These are phyloP conservation scores for Serilophus lunatus DNA, from an alignment of 2,113 vertebrate species.

Conservation along the genomic window DNA sequence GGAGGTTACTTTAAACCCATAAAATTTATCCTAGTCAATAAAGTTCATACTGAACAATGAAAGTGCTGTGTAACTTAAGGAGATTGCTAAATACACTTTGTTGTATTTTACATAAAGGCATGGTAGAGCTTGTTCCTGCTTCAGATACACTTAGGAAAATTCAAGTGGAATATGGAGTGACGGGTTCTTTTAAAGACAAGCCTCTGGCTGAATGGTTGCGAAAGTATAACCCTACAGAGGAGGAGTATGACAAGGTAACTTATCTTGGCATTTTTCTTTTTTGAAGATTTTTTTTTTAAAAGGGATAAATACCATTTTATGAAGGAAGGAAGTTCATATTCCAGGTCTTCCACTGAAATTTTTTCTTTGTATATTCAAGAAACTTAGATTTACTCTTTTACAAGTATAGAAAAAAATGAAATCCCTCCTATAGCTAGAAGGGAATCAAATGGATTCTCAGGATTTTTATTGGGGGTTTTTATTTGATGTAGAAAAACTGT, in stretches of 20 bases:
- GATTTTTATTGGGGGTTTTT: neutral
- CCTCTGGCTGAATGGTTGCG: constrained; percentile 96
- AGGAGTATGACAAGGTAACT: constrained; percentile 97
- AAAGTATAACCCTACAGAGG: constrained; percentile 97
- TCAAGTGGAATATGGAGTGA: constrained; percentile 97
- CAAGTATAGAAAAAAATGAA: neutral
- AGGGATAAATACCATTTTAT: neutral
- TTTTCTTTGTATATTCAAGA: neutral
- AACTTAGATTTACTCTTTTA: neutral
- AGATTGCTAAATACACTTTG: neutral
- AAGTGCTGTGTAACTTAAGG: neutral
- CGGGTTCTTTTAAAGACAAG: constrained; percentile 98
- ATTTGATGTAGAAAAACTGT: neutral
- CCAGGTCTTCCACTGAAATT: neutral
- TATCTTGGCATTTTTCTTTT: neutral
- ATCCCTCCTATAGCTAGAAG: neutral
- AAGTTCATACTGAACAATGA: neutral
- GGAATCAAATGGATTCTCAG: neutral
- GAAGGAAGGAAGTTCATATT: neutral
- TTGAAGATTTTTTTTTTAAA: neutral
- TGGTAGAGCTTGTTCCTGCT: constrained; percentile 96
- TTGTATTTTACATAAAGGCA: constrained; percentile 75
- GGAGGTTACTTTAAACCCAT: neutral
- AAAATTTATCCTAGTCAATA: neutral
- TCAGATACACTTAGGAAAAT: constrained; percentile 98